Evolutionary conservation across 1,140 invertebrate genomes (phyloP), one percentile per base, ranked within the genome.

Genomic region (Phocides pigmalion): DNA sequence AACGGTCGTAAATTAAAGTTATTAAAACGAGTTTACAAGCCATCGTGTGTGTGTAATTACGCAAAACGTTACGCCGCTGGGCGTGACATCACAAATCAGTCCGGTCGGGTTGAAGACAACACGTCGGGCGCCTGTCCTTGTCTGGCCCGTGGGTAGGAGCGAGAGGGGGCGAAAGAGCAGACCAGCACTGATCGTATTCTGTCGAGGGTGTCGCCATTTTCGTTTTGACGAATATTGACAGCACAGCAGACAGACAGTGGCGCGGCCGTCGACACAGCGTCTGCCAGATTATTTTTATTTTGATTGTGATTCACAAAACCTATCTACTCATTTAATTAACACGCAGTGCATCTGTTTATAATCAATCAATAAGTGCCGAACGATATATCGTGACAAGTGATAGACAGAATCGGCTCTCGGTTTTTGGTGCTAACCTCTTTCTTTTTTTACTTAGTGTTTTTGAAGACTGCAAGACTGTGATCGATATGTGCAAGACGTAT

Each of bases 211-310:
- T 91, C 89, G 89, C 89, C 89, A 91, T 91, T 91, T 91, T 91
- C 89, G 76, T 91, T 91, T 91, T 91, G 88, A 91, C 87, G 88
- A 91, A 91, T 91, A 91, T 91, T 91, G 88, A 91, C 88, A 91
- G 87, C 85, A 87, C 76, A 79, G 83, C 86, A 90, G 87, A 90
- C 85, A 91, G 89, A 89, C 87, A 89, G 87, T 76, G 83, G 81
- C 82, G 83, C 87, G 85, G 81, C 70, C 74, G 83, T 82, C 84
- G 88, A 87, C 85, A 77, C 79, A 83, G 83, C 87, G 89, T 89
- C 87, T 89, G 77, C 71, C 70, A 73, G 77, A 84, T 76, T 89
- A 89, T 91, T 91, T 89, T 91, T 91, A 91, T 91, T 91, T 89
- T 89, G 87, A 87, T 87, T 81, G 80, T 87, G 74, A 79, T 78